Evolutionary conservation across 2,888 invertebrate genomes (phyloP), one percentile per base, ranked within the genome.

Genomic region (Romanomermis culicivorax): DNA sequence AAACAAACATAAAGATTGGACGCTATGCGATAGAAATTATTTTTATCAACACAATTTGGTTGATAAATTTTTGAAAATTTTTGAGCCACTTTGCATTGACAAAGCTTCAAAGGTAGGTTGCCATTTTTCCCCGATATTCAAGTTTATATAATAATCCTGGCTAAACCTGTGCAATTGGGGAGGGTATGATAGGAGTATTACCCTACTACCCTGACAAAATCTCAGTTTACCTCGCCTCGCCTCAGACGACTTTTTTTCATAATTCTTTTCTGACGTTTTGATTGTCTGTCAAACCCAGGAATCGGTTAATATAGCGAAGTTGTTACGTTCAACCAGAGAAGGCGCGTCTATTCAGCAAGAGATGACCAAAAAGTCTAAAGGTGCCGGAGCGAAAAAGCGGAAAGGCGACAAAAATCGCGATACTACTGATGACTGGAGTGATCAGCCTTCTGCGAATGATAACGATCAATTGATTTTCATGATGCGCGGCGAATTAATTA

Each of bases 341-440:
- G 45, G 17, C 23, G 17, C n/a, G 45, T 45, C 45, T 11, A 7
- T 23, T 11, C 11, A n/a, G 45, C 23, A n/a, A 45, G 23, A 11
- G 45, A n/a, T 23, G 23, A n/a, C 11, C 7, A 23, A 11, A 42
- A 49, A 49, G 20, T 25, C 27, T 7, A 49, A 45, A 26, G 29
- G 56, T 25, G 51, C 29, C 56, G 24, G 29, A 50, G 52, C 52
- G 2, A 26, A 26, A 14, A 57, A 57, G 23, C 52, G n/a, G n/a
- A n/a, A n/a, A n/a, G n/a, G n/a, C n/a, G n/a, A 29, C n/a, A 25
- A 26, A 29, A 20, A 42, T n/a, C 20, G 20, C 25, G 29, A 25
- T 27, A 7, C 7, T 11, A 27, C 11, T 11, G 17, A 4, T 23
- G 23, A 45, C 45, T 29, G 11, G 23, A 42, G 57, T 4, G 30